phyloP scores from a whole-genome alignment of 2,888 invertebrate genomes.

The Octonoba sinensis region DNA sequence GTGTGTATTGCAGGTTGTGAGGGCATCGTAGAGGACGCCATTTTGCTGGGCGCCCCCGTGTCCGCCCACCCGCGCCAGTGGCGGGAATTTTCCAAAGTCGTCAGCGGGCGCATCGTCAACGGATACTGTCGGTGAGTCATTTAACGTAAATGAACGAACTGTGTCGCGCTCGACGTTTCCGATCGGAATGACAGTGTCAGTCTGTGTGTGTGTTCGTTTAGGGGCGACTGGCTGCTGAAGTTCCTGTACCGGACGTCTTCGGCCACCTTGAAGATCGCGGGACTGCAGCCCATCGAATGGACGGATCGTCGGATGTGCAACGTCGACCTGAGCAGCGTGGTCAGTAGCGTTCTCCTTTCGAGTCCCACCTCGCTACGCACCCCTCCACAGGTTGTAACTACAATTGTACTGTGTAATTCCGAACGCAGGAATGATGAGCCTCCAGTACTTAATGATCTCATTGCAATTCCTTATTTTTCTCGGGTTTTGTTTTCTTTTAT shows the following conservation, averaged over 20 bases:
- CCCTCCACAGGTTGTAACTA: too few relatives aligned
- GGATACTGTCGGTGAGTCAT: conserved; percentile 76
- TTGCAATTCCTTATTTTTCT: too few relatives aligned
- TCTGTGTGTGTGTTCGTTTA: conserved; percentile 1
- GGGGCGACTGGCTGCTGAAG: conserved; percentile 78
- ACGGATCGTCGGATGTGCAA: conserved; percentile 75
- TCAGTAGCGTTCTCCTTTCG: conserved; percentile 68
- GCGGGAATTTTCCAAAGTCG: conserved; percentile 75
- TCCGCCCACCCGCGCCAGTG: conserved; percentile 75
- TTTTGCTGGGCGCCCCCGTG: conserved; percentile 78
- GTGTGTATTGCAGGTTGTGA: conserved; percentile 72
- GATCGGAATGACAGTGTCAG: too few relatives aligned
- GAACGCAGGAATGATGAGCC: too few relatives aligned
- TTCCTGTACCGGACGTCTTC: conserved; percentile 78
- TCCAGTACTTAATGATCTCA: too few relatives aligned
- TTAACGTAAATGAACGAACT: too few relatives aligned
- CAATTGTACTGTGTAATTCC: too few relatives aligned
- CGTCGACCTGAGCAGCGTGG: conserved; percentile 76
- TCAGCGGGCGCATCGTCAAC: conserved; percentile 78
- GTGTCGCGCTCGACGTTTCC: neutral
- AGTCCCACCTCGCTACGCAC: neutral
- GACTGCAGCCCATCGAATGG: conserved; percentile 75
- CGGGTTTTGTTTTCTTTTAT: too few relatives aligned
- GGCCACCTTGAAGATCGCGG: conserved; percentile 76
- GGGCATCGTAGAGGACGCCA: conserved; percentile 78